phyloP scores from a whole-genome alignment of 2,113 vertebrate genomes.

The Gnathonemus longibarbis region DNA sequence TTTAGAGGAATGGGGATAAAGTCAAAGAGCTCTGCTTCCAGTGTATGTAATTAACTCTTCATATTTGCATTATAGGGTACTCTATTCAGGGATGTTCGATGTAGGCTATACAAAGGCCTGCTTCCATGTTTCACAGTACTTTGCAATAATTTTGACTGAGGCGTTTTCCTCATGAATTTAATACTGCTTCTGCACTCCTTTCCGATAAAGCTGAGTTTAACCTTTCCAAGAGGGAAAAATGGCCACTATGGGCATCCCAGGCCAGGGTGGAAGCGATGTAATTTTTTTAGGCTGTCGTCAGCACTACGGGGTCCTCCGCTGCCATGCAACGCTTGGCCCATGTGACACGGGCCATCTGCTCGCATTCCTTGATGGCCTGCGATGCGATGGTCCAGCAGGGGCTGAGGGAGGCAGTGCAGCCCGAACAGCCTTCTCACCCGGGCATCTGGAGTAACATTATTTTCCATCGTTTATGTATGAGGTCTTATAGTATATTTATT shows the following conservation, averaged over 20 bases:
- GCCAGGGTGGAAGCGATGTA: not conserved
- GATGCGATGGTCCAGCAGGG: not conserved
- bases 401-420: not conserved
- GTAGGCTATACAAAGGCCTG: not conserved
- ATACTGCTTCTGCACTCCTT: not conserved
- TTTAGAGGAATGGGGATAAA: not conserved
- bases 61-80: not conserved
- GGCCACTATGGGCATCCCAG: not conserved
- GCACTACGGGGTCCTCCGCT: not conserved
- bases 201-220: not conserved
- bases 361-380: not conserved
- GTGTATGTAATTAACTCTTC: not conserved
- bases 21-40: not conserved
- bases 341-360: constrained; percentile 1
- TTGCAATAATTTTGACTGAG: not conserved
- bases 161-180: not conserved
- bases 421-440: not conserved
- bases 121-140: not conserved
- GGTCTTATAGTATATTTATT: not conserved
- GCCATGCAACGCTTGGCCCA: not conserved
- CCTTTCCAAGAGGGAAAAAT: not conserved
- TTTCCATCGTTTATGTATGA: not conserved
- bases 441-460: not conserved
- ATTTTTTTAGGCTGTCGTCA: constrained; percentile 2
- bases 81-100: not conserved